phyloP scores from a whole-genome alignment of 1,140 invertebrate species.

The Diabrotica virgifera region DNA sequence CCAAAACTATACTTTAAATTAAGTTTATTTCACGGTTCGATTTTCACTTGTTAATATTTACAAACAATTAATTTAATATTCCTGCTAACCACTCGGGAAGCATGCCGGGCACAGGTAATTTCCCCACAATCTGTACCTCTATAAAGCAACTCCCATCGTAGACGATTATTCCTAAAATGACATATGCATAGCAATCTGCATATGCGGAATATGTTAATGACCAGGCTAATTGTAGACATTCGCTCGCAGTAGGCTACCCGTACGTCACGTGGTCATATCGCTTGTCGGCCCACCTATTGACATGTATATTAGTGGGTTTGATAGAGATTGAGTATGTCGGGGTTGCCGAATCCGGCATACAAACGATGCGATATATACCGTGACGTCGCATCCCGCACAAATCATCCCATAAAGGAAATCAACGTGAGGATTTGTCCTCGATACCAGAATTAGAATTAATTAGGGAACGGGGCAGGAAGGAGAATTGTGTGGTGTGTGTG shows the following conservation, averaged over 20 bases:
- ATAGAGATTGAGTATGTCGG: slow-evolving; percentile 29
- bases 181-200: slow-evolving; percentile 38
- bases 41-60: too few relatives aligned
- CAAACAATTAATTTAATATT: too few relatives aligned
- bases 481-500: background rate
- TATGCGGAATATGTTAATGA: slow-evolving; percentile 42
- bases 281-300: slow-evolving; percentile 38
- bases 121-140: too few relatives aligned
- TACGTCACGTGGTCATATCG: slow-evolving; percentile 35
- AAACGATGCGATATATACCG: background rate
- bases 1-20: too few relatives aligned
- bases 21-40: too few relatives aligned
- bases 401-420: slow-evolving; percentile 22
- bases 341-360: slow-evolving; percentile 19
- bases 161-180: slow-evolving; percentile 21
- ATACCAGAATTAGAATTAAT: slow-evolving; percentile 19
- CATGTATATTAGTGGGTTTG: slow-evolving; percentile 40
- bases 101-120: too few relatives aligned
- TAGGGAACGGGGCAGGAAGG: background rate
- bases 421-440: slow-evolving; percentile 16
- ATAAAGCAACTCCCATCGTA: too few relatives aligned
- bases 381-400: slow-evolving; percentile 21
- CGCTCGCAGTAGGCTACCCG: slow-evolving; percentile 21
- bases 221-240: slow-evolving; percentile 42
- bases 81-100: too few relatives aligned